A percentile compares a stretch with the other conserved stretches of the same genome.
These are phyloP conservation scores for Mylabris sibirica DNA, from an alignment of 2,888 invertebrate genomes.

Conservation along the genomic window DNA sequence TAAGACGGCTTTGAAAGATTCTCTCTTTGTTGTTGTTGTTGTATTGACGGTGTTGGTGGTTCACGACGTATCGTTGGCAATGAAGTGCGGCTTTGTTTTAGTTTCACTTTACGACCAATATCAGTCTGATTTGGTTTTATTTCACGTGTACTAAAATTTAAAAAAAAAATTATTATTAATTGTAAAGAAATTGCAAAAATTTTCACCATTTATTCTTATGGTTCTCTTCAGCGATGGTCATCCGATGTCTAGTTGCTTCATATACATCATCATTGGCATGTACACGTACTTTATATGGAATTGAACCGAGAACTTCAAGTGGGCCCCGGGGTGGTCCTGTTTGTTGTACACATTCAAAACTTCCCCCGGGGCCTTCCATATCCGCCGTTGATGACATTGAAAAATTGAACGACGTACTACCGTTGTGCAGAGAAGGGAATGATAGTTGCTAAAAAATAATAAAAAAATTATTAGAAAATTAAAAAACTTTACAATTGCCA, in stretches of 20 bases:
- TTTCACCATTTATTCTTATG: conserved; percentile 90
- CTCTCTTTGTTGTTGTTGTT: conserved; percentile 48
- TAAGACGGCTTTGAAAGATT: conserved; percentile 55
- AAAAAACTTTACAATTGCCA: background rate
- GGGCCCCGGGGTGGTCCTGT: conserved; percentile 63
- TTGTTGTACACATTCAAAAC: conserved; percentile 90
- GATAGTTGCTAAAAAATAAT: conserved; percentile 73
- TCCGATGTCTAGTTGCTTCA: conserved; percentile 88
- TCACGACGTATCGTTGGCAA: conserved; percentile 47
- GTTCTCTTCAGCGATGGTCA: conserved; percentile 91
- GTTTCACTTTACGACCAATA: conserved; percentile 87
- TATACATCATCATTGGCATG: conserved; percentile 96
- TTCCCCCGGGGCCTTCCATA: conserved; percentile 85
- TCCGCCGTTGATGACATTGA: conserved; percentile 81
- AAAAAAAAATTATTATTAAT: too few species aligned
- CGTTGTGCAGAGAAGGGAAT: conserved; percentile 71
- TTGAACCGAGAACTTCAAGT: conserved; percentile 83
- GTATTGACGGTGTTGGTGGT: conserved; percentile 49
- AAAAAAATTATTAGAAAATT: conserved; percentile 6
- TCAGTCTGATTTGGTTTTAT: conserved; percentile 91
- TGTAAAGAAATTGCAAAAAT: background rate
- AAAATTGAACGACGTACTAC: conserved; percentile 74
- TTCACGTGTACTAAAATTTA: conserved; percentile 79
- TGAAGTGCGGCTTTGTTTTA: conserved; percentile 64
- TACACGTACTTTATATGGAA: conserved; percentile 89